A percentile compares a stretch with the other conserved stretches of the same genome.
Conservation (phyloP, 2,113 vertebrate genomes). For the Ochotona princeps region DNA sequence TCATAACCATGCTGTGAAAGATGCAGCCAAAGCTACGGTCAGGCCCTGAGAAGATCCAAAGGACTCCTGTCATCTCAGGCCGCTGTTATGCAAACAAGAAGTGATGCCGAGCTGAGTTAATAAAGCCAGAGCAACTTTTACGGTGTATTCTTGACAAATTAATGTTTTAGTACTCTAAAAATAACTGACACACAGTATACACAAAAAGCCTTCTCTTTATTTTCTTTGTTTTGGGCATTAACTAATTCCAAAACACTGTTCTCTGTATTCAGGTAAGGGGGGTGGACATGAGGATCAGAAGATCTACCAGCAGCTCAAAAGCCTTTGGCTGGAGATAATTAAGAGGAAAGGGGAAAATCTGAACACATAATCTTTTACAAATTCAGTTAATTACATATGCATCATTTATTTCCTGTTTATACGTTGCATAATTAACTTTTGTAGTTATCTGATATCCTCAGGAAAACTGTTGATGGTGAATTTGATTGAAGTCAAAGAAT, state of each 20-base stretch:
- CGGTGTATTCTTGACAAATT: conserved; percentile 29
- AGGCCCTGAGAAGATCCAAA: neutral
- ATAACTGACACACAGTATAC: neutral
- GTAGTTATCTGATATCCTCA: neutral
- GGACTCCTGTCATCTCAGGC: neutral
- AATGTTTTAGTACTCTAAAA: neutral
- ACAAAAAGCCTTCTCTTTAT: neutral
- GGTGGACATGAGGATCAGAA: neutral
- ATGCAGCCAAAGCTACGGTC: neutral
- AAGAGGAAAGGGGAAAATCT: neutral
- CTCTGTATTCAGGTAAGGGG: neutral
- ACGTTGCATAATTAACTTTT: conserved; percentile 11
- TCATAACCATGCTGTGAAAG: neutral
- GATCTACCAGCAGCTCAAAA: neutral
- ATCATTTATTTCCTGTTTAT: conserved; percentile 8
- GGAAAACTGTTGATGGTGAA: neutral
- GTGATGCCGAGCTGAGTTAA: neutral
- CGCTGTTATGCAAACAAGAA: neutral
- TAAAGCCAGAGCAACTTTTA: neutral
- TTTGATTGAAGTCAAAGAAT: conserved; percentile 44
- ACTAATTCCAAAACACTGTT: neutral
- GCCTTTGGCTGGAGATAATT: neutral
- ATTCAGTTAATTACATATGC: neutral
- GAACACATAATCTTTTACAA: neutral
- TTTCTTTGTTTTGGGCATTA: neutral